Base-by-base conservation (phyloP, 2,113 vertebrate genomes). In the Spermophilus dauricus region DNA sequence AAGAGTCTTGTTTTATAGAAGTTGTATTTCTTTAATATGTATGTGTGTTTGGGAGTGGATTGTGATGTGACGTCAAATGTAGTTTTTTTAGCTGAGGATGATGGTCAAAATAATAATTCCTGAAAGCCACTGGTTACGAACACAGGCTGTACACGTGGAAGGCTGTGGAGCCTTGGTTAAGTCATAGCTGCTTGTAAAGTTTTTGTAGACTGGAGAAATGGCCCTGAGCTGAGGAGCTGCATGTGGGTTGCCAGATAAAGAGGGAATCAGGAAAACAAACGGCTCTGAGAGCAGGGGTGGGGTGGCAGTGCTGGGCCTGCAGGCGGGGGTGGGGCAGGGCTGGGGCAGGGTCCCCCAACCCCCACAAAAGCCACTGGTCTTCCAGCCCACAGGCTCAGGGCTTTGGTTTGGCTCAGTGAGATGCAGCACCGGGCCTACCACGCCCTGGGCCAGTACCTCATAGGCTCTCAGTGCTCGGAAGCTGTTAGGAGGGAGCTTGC, bases 171-270 rank as follows among this genome's bases (percentile, higher is more conserved):
- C 0, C 20, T 69, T 75, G 37, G 14, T 56, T 39, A 48, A 16
- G 48, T 37, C 30, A 61, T 72, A 30, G n/a, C n/a, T n/a, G n/a
- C n/a, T n/a, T n/a, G n/a, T n/a, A n/a, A 98, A 98, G 98, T 91
- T 73, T 51, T 22, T 95, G 84, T 83, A 95, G 89, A 28, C 94
- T 96, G 96, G 98, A 96, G 84, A 82, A 91, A 94, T 69, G 97
- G 95, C 97, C 95, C 82, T 13, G 16, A 56, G 69, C 61, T 32
- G 80, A 32, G 11, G 86, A 94, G 98, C 82, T 83, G 75, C 51
- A 42, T 91, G 91, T 2, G 89, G 95, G 17, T 94, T 98, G 95
- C 97, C 98, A 98, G 97, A 96, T 80, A 87, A 91, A 90, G 94
- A 13, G 42, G 42, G 88, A 72, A 81, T 83, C 81, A 73, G 75